These are phyloP conservation scores for Caenorhabditis latens DNA, from an alignment of 1,140 invertebrate genomes.

Conservation along the genomic window DNA sequence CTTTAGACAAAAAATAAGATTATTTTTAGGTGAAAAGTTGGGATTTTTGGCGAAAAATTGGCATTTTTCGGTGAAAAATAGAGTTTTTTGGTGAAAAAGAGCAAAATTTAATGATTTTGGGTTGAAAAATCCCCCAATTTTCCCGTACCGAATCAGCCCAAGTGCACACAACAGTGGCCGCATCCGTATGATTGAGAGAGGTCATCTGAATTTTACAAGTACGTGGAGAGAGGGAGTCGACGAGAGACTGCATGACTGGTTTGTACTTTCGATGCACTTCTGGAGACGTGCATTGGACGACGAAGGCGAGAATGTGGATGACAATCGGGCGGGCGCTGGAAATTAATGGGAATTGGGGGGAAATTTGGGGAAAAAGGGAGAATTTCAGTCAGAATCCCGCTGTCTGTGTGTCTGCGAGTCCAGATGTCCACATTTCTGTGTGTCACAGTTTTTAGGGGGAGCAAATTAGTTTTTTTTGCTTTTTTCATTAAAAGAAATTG, in stretches of 20 bases:
- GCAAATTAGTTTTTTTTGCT: too few relatives aligned
- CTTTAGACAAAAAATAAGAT: too few relatives aligned
- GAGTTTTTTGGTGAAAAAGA: neutral
- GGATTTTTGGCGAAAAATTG: too few relatives aligned
- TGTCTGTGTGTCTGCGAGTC: too few relatives aligned
- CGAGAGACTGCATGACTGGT: neutral
- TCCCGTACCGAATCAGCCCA: conserved; percentile 10
- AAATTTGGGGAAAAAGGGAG: neutral
- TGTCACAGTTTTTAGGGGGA: too few relatives aligned
- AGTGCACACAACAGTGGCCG: neutral
- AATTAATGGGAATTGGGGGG: neutral
- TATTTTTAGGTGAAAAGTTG: too few relatives aligned
- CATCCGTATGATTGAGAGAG: neutral
- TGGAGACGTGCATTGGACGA: neutral
- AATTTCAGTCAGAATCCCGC: too few relatives aligned
- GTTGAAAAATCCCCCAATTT: neutral
- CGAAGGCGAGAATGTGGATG: neutral
- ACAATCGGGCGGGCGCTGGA: conserved; percentile 3
- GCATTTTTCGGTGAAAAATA: too few relatives aligned
- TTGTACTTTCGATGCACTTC: conserved; percentile 17
- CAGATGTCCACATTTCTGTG: too few relatives aligned
- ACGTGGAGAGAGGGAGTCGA: neutral
- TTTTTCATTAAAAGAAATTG: too few relatives aligned
- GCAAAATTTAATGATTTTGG: neutral
- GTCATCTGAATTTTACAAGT: too few relatives aligned